Evolutionary conservation across 2,888 invertebrate species (phyloP), one percentile per base, ranked within the genome.

Genomic region (Prosopocoilus inquinatus): DNA sequence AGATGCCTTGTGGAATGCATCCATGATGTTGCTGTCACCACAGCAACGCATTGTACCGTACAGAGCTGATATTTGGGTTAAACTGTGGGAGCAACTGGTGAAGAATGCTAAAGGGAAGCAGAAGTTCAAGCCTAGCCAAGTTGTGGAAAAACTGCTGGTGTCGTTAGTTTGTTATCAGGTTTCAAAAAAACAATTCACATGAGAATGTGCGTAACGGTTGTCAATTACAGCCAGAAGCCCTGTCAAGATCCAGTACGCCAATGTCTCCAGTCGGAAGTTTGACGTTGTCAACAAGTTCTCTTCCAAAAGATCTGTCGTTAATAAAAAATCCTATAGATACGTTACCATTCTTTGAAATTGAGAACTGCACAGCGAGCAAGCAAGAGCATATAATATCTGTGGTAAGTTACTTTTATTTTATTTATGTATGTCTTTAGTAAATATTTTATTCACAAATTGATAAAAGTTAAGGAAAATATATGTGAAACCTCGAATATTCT

Each of bases 331-430:
- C 73, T 59, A 66, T 69, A 28, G 87, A 87, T 68, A 73, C 82
- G 55, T 77, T 93, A 65, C 93, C 92, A 0, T 93, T 93, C 78
- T 81, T 87, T 57, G 93, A 93, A 75, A 80, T 87, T 9, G 92
- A 93, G 75, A 88, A 88, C 38, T 92, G 92, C 72, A 92, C 93
- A 2, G 92, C 92, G 9, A 91, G 91, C 66, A 90, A 90, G 67
- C 91, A 93, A 75, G 93, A 93, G 68, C 92, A 92, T 71, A 87
- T 93, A 38, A 89, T 92, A 39, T 91, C 92, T 7, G 92, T 92
- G 72, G 90, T 90, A 66, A 78, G 82, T 70, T 50, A 12, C 2
- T 9, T 34, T 12, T 44, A 11, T 51, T 20, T 9, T 32, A 13
- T 16, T 28, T 7, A 1, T n/a, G n/a, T 28, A 28, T 28, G 1